A percentile compares a stretch with the other conserved stretches of the same genome.
Conservation (phyloP, 2,888 invertebrate genomes). For the Cerceris ruficornis region DNA sequence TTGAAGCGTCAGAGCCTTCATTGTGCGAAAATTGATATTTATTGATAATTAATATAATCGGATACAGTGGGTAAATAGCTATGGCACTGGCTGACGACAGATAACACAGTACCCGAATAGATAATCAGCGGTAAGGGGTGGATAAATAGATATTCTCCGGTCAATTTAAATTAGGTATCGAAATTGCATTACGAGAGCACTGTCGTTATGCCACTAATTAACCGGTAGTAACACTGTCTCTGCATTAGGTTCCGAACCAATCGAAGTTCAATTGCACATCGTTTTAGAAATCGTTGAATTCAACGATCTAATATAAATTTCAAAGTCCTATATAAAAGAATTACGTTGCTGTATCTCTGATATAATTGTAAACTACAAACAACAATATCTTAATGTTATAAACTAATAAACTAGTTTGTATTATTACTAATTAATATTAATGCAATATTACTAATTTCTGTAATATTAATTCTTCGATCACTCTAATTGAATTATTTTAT, state of each 20-base stretch:
- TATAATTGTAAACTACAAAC: too few species aligned
- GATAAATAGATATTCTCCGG: conserved; percentile 67
- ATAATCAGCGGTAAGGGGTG: conserved; percentile 64
- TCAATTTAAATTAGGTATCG: conserved; percentile 67
- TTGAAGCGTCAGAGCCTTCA: not conserved
- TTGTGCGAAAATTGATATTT: conserved; percentile 36
- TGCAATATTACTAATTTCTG: too few species aligned
- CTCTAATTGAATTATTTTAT: too few species aligned
- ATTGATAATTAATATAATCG: conserved; percentile 51
- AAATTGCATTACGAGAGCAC: conserved; percentile 56
- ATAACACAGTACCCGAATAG: conserved; percentile 60
- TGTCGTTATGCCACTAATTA: conserved; percentile 45
- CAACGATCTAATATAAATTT: not conserved
- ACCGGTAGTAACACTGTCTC: conserved; percentile 29
- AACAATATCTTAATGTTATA: too few species aligned
- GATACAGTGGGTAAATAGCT: conserved; percentile 29
- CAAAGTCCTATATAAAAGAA: too few species aligned
- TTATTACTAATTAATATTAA: too few species aligned
- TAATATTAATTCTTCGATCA: too few species aligned
- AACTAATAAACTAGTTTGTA: too few species aligned
- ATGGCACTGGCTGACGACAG: conserved; percentile 32
- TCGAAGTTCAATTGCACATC: not conserved
- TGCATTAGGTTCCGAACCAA: conserved; percentile 24
- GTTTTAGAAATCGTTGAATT: not conserved
- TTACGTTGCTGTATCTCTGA: too few species aligned